These are phyloP conservation scores for human DNA, from an alignment of 2,113 vertebrate species.

Conservation along the genomic window GRCh38 chr7:35602501-35603000, in stretches of 20 bases:
- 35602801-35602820: neutral
- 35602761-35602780: neutral
- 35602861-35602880: neutral
- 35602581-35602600: neutral
- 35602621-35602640: neutral
- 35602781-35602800: neutral
- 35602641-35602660: neutral
- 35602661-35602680: neutral
- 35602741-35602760: neutral
- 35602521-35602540: neutral
- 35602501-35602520: neutral
- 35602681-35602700: neutral
- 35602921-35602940: neutral
- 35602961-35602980: neutral
- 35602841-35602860: neutral
- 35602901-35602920: neutral
- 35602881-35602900: neutral
- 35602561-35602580: neutral
- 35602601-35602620: accelerated
- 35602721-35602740: neutral
- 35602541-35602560: neutral
- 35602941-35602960: neutral
- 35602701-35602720: neutral
- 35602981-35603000: neutral
- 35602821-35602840: neutral